Evolutionary conservation across 2,113 vertebrate genomes (phyloP), one percentile per base, ranked within the genome.

Genomic region (Echinops telfairi): DNA sequence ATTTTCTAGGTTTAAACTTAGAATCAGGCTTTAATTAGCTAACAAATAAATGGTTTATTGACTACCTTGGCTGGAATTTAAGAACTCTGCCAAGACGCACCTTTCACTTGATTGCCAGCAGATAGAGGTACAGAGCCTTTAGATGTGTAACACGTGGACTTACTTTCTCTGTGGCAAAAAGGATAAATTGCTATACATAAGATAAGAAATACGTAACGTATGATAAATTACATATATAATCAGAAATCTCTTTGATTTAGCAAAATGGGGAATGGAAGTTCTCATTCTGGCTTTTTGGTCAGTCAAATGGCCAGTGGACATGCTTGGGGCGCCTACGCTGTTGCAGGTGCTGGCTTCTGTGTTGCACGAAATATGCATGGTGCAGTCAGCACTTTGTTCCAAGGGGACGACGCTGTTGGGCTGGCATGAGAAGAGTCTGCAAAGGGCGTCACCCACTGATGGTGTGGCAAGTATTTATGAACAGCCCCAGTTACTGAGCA

Each of bases 161-260:
- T 94, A 43, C 73, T 81, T 91, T 27, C 89, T 36, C 96, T 97
- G 97, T 68, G 62, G 90, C 96, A 68, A 95, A 57, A 95, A 89
- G 76, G 86, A 80, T 29, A 90, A 58, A 71, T 88, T 53, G 33
- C 38, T 78, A 10, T 53, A 12, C 10, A 53, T 53, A 53, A 36
- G 9, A 20, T n/a, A 20, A 7, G 12, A 53, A 10, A 53, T 53
- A 53, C 10, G 6, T 53, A 11, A 53, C 47, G 10, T 53, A 53
- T 53, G 47, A 9, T 53, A 53, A 53, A 62, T 62, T 62, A 62
- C 12, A 62, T 62, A 20, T 62, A 62, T 53, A 16, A 20, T 29
- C 25, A 58, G 58, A 86, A 90, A 68, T 23, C 90, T 92, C 70
- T 58, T 93, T 64, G 38, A 31, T 70, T 20, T 62, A n/a, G 38